Evolutionary conservation across 2,797 vertebrate species (phyloP), one percentile per base, ranked within the genome.

Genomic region (Morus bassanus): DNA sequence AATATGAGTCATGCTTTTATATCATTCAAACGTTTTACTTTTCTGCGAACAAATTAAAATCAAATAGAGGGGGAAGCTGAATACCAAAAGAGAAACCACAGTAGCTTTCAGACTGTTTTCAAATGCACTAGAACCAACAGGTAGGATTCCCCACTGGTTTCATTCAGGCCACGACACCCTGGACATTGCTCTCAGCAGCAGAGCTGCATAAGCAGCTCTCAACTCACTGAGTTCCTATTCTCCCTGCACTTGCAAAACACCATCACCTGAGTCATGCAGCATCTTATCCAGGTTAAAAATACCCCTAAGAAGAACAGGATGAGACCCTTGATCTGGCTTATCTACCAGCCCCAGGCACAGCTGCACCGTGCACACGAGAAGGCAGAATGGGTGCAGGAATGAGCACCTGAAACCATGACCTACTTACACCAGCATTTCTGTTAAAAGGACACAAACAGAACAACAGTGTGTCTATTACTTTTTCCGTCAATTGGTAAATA

Each of bases 271-370:
- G 78, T n/a, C 15, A 39, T 35, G n/a, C 1, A 9, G 56, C 24
- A 74, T 68, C 68, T 89, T 48, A 85, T 8, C 59, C 80, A 76
- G 59, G 77, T 82, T 96, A 93, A 96, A 97, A 96, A 97, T 83
- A 97, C 30, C 39, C 43, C 63, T 89, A 89, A 93, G 92, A 89
- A 88, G 67, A 94, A 93, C 95, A 91, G 88, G 86, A 96, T 93
- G 86, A 94, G 46, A 63, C 70, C 54, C 70, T 82, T 89, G 84
- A 94, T 89, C 92, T 87, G 84, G 61, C 59, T 97, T 92, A 96
- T 73, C 84, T 37, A 65, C 17, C 56, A 92, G 74, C 37, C 35
- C 21, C 53, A 39, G 63, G 76, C 81, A 91, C 37, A 91, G 70
- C 80, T 90, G 80, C 46, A 41, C 76, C 10, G 22, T 37, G 63